Evolutionary conservation across 2,888 invertebrate species (phyloP).

Genomic region (Pachliopta kotzebuea): DNA sequence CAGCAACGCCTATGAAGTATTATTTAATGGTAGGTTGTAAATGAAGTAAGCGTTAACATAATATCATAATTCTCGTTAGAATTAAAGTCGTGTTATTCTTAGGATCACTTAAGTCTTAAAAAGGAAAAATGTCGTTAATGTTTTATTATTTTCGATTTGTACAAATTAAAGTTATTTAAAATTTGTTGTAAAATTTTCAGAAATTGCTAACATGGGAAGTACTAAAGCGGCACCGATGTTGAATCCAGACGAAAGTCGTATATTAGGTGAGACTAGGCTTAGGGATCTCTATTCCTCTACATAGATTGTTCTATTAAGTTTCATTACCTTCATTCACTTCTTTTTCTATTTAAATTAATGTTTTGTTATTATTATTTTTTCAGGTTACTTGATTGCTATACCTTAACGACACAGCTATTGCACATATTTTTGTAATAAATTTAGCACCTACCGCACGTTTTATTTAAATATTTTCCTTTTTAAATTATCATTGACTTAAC

Average conservation of each 20-base stretch:
- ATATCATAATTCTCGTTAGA: not conserved
- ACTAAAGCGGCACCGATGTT: not conserved
- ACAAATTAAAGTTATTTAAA: no score
- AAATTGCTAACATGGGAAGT: slow-evolving; percentile 7
- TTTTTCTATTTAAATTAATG: not conserved
- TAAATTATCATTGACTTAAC: not conserved
- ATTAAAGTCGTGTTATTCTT: not conserved
- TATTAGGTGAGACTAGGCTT: slow-evolving; percentile 17
- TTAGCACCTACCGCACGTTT: slow-evolving; percentile 47
- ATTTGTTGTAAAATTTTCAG: slow-evolving; percentile 2
- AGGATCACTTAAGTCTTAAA: not conserved
- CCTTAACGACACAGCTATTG: slow-evolving; percentile 50
- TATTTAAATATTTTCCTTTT: slow-evolving; percentile 41
- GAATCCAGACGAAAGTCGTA: slow-evolving; percentile 1
- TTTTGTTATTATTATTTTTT: slow-evolving; percentile 38
- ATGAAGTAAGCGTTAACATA: not conserved
- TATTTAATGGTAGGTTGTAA: slow-evolving; percentile 41
- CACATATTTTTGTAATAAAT: slow-evolving; percentile 40
- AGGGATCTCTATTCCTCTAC: slow-evolving; percentile 41
- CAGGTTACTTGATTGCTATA: slow-evolving; percentile 67
- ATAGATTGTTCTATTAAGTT: slow-evolving; percentile 39
- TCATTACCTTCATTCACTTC: not conserved
- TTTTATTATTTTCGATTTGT: no score
- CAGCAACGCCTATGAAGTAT: slow-evolving; percentile 39
- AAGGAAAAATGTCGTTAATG: no score